Evolutionary conservation across 1,140 invertebrate species (phyloP).

Genomic region (Megalopta genalis): DNA sequence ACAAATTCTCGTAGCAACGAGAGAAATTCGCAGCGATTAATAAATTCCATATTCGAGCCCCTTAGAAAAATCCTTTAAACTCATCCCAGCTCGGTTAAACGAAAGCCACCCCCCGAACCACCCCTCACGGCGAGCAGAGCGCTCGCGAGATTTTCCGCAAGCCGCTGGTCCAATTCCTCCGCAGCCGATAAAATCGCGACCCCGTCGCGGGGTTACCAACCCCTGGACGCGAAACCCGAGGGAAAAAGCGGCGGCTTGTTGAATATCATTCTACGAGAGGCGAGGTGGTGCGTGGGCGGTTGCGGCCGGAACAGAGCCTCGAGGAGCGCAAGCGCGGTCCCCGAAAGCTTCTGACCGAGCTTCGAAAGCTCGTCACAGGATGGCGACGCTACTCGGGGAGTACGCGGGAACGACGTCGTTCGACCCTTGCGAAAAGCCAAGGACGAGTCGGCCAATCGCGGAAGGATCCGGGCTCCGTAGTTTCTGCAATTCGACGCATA

Average conservation of each 20-base stretch:
- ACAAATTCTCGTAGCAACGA: too few species aligned
- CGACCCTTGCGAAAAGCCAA: conserved; percentile 48
- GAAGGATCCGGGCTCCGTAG: conserved; percentile 19
- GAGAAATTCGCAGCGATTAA: too few species aligned
- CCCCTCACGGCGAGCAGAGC: conserved; percentile 59
- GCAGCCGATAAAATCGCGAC: conserved; percentile 75
- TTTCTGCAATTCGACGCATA: conserved; percentile 52
- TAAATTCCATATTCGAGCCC: too few species aligned
- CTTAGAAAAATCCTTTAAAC: too few species aligned
- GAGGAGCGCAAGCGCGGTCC: conserved; percentile 48
- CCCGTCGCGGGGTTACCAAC: conserved; percentile 63
- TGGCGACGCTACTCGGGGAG: conserved; percentile 66
- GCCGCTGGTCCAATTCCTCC: conserved; percentile 38
- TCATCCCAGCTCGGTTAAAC: too few species aligned
- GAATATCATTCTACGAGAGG: not conserved
- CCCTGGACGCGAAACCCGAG: conserved; percentile 38
- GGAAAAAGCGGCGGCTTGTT: not conserved
- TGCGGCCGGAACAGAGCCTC: conserved; percentile 44
- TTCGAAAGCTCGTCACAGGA: conserved; percentile 65
- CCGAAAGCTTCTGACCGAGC: conserved; percentile 22
- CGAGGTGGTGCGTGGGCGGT: conserved; percentile 25
- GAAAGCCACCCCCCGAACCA: too few species aligned
- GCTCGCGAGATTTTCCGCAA: conserved; percentile 67
- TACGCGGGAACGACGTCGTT: conserved; percentile 24
- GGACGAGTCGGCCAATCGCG: conserved; percentile 60